Base-by-base conservation (phyloP, 2,113 vertebrate species). In the Campylomormyrus numenius region DNA sequence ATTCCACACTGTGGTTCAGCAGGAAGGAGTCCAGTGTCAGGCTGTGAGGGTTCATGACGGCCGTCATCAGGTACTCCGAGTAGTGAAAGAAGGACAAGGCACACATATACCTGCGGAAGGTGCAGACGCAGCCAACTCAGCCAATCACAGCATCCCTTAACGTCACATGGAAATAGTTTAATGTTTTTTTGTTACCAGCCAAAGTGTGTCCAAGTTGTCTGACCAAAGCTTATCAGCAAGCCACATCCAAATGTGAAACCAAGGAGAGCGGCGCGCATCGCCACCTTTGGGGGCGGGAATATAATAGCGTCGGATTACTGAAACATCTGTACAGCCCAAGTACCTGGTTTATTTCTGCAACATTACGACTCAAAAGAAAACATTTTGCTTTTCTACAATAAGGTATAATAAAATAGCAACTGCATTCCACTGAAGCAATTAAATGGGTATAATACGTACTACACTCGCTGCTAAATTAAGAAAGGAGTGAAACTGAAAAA, bases 1-100 rank as follows among this genome's bases (percentile, higher is more conserved):
- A 99, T 93, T 99, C 98, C 90, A 98, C 90, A 21, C 98, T 99
- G 95, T 99, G 98, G 93, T 99, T 99, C 91, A 99, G 96, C 49
- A 99, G 96, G 91, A 99, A 99, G 0, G 98, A 99, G 91, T 99
- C 98, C 92, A 99, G 93, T 0, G 98, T 98, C 77, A 99, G 95
- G 90, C 97, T 99, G 90, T 95, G 97, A 0, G 98, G 98, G 92
- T 99, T 99, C 92, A 98, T 99, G 93, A 99, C 93, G 56, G 98
- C 97, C 0, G 98, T 99, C 92, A 99, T 97, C 94, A 99, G 94
- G 93, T 99, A 99, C 91, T 99, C 98, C 0, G 98, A 98, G 94
- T 98, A 99, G 92, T 99, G 98, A 95, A 99, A 99, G 8, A 99
- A 95, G 0, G 98, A 97, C 86, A 99, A 94, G 0, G 98, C 99